A percentile compares a stretch with the other conserved stretches of the same genome.
These are phyloP conservation scores for Oryzaephilus surinamensis DNA, from an alignment of 1,140 invertebrate genomes.

Conservation along the genomic window DNA sequence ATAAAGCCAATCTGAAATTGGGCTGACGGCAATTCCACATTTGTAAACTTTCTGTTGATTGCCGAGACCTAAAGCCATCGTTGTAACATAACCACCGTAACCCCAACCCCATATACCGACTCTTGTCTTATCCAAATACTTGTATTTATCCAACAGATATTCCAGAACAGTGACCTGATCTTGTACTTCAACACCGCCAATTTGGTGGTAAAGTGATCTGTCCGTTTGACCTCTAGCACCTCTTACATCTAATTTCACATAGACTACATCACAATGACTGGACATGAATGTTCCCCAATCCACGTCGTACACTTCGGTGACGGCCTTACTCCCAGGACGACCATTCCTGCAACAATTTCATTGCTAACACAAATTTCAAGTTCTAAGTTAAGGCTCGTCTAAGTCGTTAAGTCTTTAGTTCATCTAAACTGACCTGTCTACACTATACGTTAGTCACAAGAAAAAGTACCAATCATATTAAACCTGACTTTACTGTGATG, in stretches of 20 bases:
- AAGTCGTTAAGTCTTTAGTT: not conserved
- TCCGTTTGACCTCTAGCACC: constrained; percentile 75
- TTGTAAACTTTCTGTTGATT: constrained; percentile 77
- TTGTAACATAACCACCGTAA: constrained; percentile 88
- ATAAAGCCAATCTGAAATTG: constrained; percentile 89
- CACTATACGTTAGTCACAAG: too few species aligned
- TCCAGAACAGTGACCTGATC: constrained; percentile 72
- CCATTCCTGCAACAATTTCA: constrained; percentile 60
- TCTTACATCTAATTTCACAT: constrained; percentile 77
- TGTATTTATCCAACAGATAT: constrained; percentile 69
- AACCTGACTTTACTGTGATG: too few species aligned
- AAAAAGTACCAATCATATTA: too few species aligned
- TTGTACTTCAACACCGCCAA: constrained; percentile 78
- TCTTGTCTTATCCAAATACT: constrained; percentile 75
- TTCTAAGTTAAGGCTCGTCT: not conserved
- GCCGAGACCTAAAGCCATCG: constrained; percentile 78
- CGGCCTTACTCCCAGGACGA: constrained; percentile 76
- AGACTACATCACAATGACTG: constrained; percentile 81
- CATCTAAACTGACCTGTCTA: too few species aligned
- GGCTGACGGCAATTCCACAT: constrained; percentile 86
- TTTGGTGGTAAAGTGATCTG: constrained; percentile 60
- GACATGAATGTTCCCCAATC: constrained; percentile 92
- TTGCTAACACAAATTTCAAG: not conserved
- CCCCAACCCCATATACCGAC: constrained; percentile 95
- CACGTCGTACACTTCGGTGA: constrained; percentile 73